phyloP scores from a whole-genome alignment of 2,113 vertebrate genomes.

The Coptodon bakossiorum region DNA sequence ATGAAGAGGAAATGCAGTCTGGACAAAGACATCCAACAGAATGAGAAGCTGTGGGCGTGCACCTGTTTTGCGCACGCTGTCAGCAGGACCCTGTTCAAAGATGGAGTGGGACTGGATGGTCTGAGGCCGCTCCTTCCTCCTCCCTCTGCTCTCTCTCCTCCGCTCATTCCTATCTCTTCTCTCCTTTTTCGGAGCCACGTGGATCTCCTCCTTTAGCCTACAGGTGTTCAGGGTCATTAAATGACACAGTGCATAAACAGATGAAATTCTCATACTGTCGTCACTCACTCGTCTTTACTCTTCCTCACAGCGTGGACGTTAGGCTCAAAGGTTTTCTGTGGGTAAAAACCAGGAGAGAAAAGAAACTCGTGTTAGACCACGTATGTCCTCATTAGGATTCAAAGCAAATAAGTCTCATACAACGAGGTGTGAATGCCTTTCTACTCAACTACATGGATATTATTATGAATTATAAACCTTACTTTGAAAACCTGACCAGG shows the following conservation, averaged over 20 bases:
- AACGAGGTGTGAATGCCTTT: background rate
- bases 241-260: background rate
- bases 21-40: background rate
- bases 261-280: background rate
- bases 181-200: constrained; percentile 49
- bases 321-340: constrained; percentile 72
- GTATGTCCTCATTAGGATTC: background rate
- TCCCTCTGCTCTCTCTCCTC: constrained; percentile 52
- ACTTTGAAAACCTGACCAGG: background rate
- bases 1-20: background rate
- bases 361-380: background rate
- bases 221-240: background rate
- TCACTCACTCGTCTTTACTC: constrained; percentile 73
- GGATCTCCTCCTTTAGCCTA: constrained; percentile 55
- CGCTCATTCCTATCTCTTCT: constrained; percentile 56
- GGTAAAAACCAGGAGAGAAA: background rate
- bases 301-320: constrained; percentile 72
- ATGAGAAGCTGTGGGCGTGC: background rate
- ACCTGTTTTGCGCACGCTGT: constrained; percentile 63
- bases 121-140: constrained; percentile 62
- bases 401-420: background rate
- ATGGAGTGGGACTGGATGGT: constrained; percentile 76
- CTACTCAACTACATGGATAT: background rate
- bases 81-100: constrained; percentile 74
- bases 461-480: background rate